These are phyloP conservation scores for Andrena bucephala DNA, from an alignment of 2,888 invertebrate species.

Conservation along the genomic window DNA sequence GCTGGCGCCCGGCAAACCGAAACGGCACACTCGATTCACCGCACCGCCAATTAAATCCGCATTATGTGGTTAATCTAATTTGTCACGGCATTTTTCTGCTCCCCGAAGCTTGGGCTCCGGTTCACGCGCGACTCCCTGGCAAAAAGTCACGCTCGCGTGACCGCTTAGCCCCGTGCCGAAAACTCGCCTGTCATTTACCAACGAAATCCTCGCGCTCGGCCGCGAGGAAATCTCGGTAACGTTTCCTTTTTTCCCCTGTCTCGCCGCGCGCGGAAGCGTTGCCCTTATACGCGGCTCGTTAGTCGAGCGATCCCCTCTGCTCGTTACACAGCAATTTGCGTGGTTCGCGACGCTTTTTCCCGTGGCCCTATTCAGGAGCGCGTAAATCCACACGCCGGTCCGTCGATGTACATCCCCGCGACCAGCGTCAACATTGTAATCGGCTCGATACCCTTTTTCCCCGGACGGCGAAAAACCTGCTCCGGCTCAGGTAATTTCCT, in stretches of 20 bases:
- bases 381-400: conserved; percentile 28
- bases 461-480: conserved; percentile 39
- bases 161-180: conserved; percentile 7
- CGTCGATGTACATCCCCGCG: not conserved
- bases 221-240: conserved; percentile 29
- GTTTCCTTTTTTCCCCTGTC: conserved; percentile 5
- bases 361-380: conserved; percentile 1
- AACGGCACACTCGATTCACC: conserved; percentile 43
- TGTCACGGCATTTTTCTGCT: conserved; percentile 60
- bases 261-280: conserved; percentile 39
- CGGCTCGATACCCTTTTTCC: conserved; percentile 23
- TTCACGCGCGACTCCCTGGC: conserved; percentile 10
- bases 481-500: conserved; percentile 41
- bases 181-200: not conserved
- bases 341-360: conserved; percentile 61
- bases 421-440: conserved; percentile 47
- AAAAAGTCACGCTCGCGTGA: conserved; percentile 11
- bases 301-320: conserved; percentile 54
- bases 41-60: conserved; percentile 58
- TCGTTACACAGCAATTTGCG: conserved; percentile 47
- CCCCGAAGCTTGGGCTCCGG: not conserved
- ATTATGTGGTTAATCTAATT: conserved; percentile 56
- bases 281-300: conserved; percentile 63
- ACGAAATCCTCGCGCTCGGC: conserved; percentile 31
- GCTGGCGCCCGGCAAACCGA: conserved; percentile 44